Evolutionary conservation across 2,888 invertebrate genomes (phyloP), one percentile per base, ranked within the genome.

Genomic region (Ormyrus pomaceus): DNA sequence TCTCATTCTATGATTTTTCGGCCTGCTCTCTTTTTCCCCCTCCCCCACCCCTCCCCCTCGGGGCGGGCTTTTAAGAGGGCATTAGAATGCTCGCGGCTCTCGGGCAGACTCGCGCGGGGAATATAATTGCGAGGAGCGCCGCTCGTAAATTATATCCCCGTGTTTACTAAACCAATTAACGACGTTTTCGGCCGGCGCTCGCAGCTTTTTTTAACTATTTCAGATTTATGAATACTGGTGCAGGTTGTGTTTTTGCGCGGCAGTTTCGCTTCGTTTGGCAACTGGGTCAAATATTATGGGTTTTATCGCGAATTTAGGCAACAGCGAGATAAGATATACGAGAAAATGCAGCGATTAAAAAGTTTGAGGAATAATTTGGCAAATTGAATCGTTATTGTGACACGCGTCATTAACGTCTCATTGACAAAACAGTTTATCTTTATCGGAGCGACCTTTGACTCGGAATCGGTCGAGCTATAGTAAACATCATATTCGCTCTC

Each of bases 1-100:
- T 81, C 68, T 75, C 66, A 78, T 81, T 78, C 81, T 66, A 78
- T 78, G 74, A 78, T 78, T 74, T 78, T 75, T 66, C 65, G 50
- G 56, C 65, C 10, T 58, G 9, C 34, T 73, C 76, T 72, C 79
- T 80, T 61, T 62, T 65, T 46, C 58, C 8, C 9, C 34, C 34
- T 34, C 34, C 19, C n/a, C n/a, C n/a, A n/a, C 34, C 34, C 34
- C 34, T 34, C 34, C 34, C 0, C 13, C 13, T 13, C 34, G 34
- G 34, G 34, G 34, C 34, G 34, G 34, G 34, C 34, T 34, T 34
- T 34, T 34, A 34, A 34, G 34, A 34, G 53, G 59, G 64, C 68
- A 64, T 58, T 19, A 10, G 55, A 58, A 58, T 71, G 46, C 8
- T 19, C 8, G 56, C 34, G 34, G 34, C 34, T 34, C 34, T 34